Evolutionary conservation across 2,113 vertebrate genomes (phyloP).

Genomic region (Smithornis capensis): DNA sequence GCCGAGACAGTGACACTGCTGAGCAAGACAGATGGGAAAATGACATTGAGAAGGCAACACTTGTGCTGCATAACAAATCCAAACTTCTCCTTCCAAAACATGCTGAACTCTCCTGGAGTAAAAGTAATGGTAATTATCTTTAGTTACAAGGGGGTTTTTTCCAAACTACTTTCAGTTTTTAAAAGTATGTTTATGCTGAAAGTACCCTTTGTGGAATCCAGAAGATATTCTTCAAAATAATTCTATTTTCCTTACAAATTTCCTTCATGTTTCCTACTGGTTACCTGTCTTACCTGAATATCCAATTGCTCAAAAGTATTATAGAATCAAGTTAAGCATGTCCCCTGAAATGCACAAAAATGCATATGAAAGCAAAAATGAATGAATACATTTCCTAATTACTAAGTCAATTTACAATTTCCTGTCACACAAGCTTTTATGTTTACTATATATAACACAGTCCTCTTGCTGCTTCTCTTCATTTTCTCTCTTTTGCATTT

Average conservation of each 20-base stretch:
- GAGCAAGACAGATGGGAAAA: constrained; percentile 42
- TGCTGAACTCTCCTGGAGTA: not conserved
- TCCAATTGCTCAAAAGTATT: not conserved
- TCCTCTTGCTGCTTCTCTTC: not conserved
- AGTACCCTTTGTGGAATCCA: not conserved
- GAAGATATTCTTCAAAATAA: not conserved
- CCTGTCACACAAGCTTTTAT: not conserved
- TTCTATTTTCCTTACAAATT: not conserved
- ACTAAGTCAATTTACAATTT: not conserved
- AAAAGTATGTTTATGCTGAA: not conserved
- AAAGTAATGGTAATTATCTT: not conserved
- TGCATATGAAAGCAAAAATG: not conserved
- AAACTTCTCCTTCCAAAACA: not conserved
- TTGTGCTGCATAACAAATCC: constrained; percentile 18
- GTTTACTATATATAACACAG: constrained; percentile 4
- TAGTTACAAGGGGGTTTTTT: not conserved
- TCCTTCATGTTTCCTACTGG: not conserved
- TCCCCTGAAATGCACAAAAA: constrained; percentile 1
- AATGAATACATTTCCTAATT: constrained; percentile 7
- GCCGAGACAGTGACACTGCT: not conserved
- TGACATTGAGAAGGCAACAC: constrained; percentile 39
- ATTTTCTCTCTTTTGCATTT: constrained; percentile 9
- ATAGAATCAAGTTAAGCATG: not conserved
- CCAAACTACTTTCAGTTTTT: not conserved
- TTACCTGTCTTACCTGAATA: not conserved